A percentile compares a stretch with the other conserved stretches of the same genome.
These are phyloP conservation scores for Brachionus calyciflorus DNA, from an alignment of 1,140 invertebrate species.

Conservation along the genomic window DNA sequence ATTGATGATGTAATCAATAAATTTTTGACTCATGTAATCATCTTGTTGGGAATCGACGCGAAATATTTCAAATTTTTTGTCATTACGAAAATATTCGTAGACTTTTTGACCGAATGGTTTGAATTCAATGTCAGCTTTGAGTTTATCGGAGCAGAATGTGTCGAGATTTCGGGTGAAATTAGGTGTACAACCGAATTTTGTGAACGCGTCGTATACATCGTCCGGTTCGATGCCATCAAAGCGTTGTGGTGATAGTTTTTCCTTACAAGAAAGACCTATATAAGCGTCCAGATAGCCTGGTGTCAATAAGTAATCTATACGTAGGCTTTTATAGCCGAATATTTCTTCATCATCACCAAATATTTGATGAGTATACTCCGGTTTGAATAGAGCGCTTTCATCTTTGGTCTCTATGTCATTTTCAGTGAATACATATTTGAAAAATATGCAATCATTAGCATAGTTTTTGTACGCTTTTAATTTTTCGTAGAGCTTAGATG, in stretches of 20 bases:
- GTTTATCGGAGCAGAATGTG: not conserved
- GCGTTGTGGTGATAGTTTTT: slow-evolving; percentile 65
- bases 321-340: slow-evolving; percentile 83
- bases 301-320: slow-evolving; percentile 75
- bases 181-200: not conserved
- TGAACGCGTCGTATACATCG: not conserved
- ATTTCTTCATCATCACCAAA: slow-evolving; percentile 69
- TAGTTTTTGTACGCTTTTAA: slow-evolving; percentile 10
- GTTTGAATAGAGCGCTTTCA: not conserved
- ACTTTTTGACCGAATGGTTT: not conserved
- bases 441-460: not conserved
- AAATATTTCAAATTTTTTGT: slow-evolving; percentile 3
- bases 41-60: not conserved
- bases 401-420: not conserved
- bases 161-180: not conserved
- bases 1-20: slow-evolving; percentile 74
- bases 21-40: slow-evolving; percentile 69
- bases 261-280: slow-evolving; percentile 67
- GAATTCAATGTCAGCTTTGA: not conserved
- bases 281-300: slow-evolving; percentile 75
- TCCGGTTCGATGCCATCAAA: slow-evolving; percentile 56
- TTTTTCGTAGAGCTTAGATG: not conserved
- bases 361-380: slow-evolving; percentile 12
- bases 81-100: not conserved
- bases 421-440: not conserved